Percentiles rank a stretch among this genome's conserved stretches.
Conservation (phyloP, 92 coral and sea anemone genomes). For the Desmophyllum pertusum region DNA sequence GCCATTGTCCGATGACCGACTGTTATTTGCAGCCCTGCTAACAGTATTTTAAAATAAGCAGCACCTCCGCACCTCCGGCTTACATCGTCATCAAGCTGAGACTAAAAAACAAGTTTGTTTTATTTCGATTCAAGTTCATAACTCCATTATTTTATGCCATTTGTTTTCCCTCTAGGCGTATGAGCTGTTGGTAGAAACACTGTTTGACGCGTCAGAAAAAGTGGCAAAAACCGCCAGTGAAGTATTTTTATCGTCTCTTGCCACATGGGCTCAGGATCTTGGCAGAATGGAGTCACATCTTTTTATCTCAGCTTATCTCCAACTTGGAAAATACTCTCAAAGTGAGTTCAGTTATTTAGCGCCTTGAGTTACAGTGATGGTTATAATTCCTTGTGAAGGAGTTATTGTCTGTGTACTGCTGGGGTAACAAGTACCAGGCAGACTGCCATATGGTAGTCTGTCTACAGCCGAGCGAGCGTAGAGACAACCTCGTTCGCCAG, state of each 20-base stretch:
- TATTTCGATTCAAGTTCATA: too few relatives aligned
- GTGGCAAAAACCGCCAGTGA: constrained; percentile 80
- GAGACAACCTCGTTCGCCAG: too few relatives aligned
- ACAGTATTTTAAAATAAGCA: too few relatives aligned
- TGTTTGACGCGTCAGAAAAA: constrained; percentile 81
- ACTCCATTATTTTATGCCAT: not conserved
- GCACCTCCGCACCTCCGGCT: too few relatives aligned
- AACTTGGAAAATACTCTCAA: constrained; percentile 20
- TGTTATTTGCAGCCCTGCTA: too few relatives aligned
- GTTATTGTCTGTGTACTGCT: not conserved
- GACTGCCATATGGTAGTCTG: not conserved
- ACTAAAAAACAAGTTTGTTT: too few relatives aligned
- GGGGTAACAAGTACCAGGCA: not conserved
- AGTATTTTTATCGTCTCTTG: constrained; percentile 82
- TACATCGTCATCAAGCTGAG: too few relatives aligned
- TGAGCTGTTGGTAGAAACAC: constrained; percentile 72
- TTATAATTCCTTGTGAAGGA: not conserved
- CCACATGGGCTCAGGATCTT: constrained; percentile 91
- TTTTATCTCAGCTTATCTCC: constrained; percentile 46
- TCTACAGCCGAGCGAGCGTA: too few relatives aligned
- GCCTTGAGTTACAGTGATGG: not conserved
- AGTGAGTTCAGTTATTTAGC: not conserved
- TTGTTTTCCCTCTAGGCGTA: constrained; percentile 69
- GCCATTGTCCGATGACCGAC: too few relatives aligned
- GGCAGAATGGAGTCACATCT: constrained; percentile 84